Base-by-base conservation (phyloP, 2,113 vertebrate species). In the Vidua macroura region DNA sequence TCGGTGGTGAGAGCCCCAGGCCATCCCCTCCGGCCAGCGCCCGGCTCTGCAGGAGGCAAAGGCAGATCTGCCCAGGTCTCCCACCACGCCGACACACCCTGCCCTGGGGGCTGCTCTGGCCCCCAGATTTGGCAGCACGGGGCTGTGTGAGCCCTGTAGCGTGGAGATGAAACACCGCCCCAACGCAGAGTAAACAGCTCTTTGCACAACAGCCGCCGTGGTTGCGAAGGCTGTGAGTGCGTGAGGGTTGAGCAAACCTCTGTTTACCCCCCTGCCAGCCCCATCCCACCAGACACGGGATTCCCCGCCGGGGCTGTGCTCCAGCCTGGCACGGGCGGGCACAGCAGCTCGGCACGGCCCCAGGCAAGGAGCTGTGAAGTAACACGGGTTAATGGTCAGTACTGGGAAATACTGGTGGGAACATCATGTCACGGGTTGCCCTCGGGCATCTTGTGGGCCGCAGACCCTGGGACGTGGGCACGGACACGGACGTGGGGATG, bases 121-220 rank as follows among this genome's bases (percentile, higher is more conserved):
- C 59, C 18, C 0, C 24, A 0, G 48, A 4, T 10, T 74, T 53
- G 66, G 76, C 64, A 60, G 74, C 3, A 0, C 0, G 20, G 69
- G 35, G 52, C 25, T 53, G 1, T 5, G 2, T 22, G 93, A 78
- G 52, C 9, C 1, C 31, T 28, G 39, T 10, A 49, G 2, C 0
- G 0, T 24, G 37, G 55, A 27, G n/a, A 20, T 7, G 63, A 6
- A 19, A 59, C 10, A 3, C 20, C 7, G 39, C 58, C 48, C 49
- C 6, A 15, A 11, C 52, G 43, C 23, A 1, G 30, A 73, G 93
- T 95, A 96, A 96, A 96, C 94, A 97, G 74, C 73, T 25, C 24
- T 90, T 97, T 96, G 95, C 95, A 91, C 91, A 97, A 96, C 55
- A 48, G 43, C 27, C 12, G 0, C 75, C 41, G 5, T 28, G 46